These are phyloP conservation scores for Chunga burmeisteri DNA, from an alignment of 2,113 vertebrate species.

Conservation along the genomic window DNA sequence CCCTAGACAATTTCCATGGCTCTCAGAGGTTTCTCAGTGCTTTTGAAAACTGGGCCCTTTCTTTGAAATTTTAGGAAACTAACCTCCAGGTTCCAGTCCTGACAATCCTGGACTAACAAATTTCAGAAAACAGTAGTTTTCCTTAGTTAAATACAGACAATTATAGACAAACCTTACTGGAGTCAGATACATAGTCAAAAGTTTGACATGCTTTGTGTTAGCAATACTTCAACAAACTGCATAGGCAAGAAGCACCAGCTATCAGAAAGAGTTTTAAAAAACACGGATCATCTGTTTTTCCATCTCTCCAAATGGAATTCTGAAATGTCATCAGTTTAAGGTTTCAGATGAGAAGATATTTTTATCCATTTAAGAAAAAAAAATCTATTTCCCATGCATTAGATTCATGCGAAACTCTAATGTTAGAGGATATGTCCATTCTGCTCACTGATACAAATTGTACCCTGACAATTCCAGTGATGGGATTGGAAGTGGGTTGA, in stretches of 20 bases:
- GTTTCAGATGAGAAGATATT: constrained; percentile 46
- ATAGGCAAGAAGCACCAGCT: neutral
- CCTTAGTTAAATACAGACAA: neutral
- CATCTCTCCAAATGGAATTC: constrained; percentile 42
- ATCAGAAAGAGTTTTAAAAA: constrained; percentile 21
- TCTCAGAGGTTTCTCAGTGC: neutral
- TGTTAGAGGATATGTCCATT: neutral
- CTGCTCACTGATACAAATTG: constrained; percentile 42
- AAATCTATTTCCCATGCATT: constrained; percentile 53
- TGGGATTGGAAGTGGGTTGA: constrained; percentile 22
- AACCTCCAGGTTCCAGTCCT: neutral
- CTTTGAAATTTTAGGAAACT: neutral
- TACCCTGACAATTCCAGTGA: constrained; percentile 39
- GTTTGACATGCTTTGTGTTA: neutral
- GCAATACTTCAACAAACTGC: neutral
- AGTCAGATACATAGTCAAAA: neutral
- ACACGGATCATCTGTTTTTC: constrained; percentile 27
- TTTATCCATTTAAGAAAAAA: constrained; percentile 47
- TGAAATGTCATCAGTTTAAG: constrained; percentile 53
- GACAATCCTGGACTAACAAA: neutral
- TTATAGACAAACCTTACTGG: neutral
- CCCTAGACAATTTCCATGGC: neutral
- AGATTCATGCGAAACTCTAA: neutral
- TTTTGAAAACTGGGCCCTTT: neutral
- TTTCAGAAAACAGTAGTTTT: neutral